Percentiles rank a stretch among this genome's conserved stretches.
phyloP scores from a whole-genome alignment of 2,113 vertebrate genomes.

The Melanostigma gelatinosum region DNA sequence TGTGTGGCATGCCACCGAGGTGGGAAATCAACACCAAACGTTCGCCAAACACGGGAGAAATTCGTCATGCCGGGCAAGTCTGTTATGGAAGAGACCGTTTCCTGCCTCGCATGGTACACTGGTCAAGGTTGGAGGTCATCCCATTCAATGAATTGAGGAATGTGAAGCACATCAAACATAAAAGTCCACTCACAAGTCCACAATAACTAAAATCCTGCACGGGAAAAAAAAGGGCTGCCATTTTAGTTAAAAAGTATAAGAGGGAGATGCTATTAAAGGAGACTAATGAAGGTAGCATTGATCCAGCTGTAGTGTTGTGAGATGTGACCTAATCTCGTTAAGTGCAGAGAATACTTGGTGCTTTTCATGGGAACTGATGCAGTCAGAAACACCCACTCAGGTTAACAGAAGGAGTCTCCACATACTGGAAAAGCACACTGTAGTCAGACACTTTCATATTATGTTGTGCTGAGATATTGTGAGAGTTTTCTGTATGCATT shows the following conservation, averaged over 20 bases:
- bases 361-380: slow-evolving; percentile 20
- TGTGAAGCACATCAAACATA: slow-evolving; percentile 61
- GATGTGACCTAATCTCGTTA: slow-evolving; percentile 1
- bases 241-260: slow-evolving; percentile 52
- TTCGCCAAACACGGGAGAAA: slow-evolving; percentile 49
- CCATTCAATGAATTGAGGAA: slow-evolving; percentile 70
- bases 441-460: slow-evolving; percentile 35
- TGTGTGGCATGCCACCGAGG: slow-evolving; percentile 64
- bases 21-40: slow-evolving; percentile 57
- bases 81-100: slow-evolving; percentile 61
- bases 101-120: slow-evolving; percentile 65
- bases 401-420: slow-evolving; percentile 19
- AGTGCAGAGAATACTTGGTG: slow-evolving; percentile 9
- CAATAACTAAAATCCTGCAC: slow-evolving; percentile 37
- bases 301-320: slow-evolving; percentile 8
- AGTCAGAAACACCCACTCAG: slow-evolving; percentile 18
- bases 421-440: slow-evolving; percentile 27
- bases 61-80: slow-evolving; percentile 32
- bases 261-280: slow-evolving; percentile 13
- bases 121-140: slow-evolving; percentile 71
- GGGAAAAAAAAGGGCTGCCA: slow-evolving; percentile 16
- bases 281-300: slow-evolving; percentile 15
- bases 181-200: slow-evolving; percentile 42
- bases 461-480: slow-evolving; percentile 6
- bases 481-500: slow-evolving; percentile 17